A percentile compares a stretch with the other conserved stretches of the same genome.
Conservation (phyloP, 35 echinoderm and acorn worm genomes). For the Nesometra sesokonis region DNA sequence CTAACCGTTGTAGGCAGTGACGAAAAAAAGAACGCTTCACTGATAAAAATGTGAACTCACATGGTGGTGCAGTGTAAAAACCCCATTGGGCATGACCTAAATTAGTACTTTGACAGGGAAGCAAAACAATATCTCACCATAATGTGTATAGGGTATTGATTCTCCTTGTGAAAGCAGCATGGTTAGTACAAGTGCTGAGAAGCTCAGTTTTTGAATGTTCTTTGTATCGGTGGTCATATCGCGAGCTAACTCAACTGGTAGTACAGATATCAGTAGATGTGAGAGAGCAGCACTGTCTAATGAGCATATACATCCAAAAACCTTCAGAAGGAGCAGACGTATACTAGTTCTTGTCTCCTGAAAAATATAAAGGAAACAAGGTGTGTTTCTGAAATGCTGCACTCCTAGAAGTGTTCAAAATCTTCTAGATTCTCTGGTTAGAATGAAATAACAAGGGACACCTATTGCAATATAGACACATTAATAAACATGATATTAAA, state of each 20-base stretch:
- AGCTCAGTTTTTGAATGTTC: conserved; percentile 55
- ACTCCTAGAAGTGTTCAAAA: background rate
- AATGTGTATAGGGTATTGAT: conserved; percentile 65
- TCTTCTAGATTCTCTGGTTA: too few species aligned
- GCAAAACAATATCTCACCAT: conserved; percentile 42
- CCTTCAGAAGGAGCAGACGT: conserved; percentile 57
- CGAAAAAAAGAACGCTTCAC: too few species aligned
- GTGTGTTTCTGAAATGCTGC: background rate
- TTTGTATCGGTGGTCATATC: conserved; percentile 73
- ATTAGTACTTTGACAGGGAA: too few species aligned
- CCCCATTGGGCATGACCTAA: too few species aligned
- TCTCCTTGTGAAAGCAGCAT: conserved; percentile 87
- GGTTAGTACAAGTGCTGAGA: conserved; percentile 52
- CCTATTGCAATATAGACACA: too few species aligned
- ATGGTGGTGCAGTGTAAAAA: too few species aligned
- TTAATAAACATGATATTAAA: too few species aligned
- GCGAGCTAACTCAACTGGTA: conserved; percentile 74
- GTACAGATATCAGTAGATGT: conserved; percentile 60
- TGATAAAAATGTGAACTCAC: too few species aligned
- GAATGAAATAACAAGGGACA: too few species aligned
- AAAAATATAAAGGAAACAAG: background rate
- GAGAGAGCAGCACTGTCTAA: conserved; percentile 46
- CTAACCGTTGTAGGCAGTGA: too few species aligned
- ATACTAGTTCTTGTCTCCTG: conserved; percentile 66
- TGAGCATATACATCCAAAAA: conserved; percentile 76